Evolutionary conservation across 2,797 vertebrate genomes (phyloP).

Genomic region (Tinamus major): DNA sequence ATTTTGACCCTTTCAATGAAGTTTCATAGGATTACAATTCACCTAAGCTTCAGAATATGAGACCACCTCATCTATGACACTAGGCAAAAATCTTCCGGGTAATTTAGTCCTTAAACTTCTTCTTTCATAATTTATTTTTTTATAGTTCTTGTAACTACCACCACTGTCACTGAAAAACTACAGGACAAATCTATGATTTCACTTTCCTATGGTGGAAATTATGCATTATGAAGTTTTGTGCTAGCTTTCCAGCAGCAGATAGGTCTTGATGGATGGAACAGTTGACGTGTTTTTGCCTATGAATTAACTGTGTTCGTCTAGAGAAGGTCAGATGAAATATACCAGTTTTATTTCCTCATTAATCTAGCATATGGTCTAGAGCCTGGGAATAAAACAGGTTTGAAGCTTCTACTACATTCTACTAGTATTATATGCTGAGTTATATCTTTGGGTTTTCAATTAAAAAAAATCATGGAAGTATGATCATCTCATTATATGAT

Average conservation of each 20-base stretch:
- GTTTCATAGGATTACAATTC: background rate
- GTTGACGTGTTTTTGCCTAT: background rate
- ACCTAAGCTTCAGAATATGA: background rate
- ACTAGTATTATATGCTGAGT: background rate
- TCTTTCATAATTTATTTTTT: background rate
- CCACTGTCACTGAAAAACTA: background rate
- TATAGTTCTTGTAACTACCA: background rate
- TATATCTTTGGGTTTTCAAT: background rate
- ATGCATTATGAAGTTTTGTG: background rate
- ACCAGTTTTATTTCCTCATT: background rate
- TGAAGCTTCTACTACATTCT: background rate
- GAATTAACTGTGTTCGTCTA: background rate
- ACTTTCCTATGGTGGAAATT: background rate
- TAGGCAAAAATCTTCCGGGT: background rate
- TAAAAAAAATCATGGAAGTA: background rate
- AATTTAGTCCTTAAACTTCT: background rate
- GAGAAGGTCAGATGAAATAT: background rate
- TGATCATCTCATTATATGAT: background rate
- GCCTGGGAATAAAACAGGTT: background rate
- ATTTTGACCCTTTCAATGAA: background rate
- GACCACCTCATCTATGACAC: accelerated
- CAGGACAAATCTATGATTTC: background rate
- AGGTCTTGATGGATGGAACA: background rate
- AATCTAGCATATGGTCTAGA: background rate
- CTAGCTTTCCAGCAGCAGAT: background rate